phyloP scores from a whole-genome alignment of 2,888 invertebrate species.

The Ectobius pallidus region DNA sequence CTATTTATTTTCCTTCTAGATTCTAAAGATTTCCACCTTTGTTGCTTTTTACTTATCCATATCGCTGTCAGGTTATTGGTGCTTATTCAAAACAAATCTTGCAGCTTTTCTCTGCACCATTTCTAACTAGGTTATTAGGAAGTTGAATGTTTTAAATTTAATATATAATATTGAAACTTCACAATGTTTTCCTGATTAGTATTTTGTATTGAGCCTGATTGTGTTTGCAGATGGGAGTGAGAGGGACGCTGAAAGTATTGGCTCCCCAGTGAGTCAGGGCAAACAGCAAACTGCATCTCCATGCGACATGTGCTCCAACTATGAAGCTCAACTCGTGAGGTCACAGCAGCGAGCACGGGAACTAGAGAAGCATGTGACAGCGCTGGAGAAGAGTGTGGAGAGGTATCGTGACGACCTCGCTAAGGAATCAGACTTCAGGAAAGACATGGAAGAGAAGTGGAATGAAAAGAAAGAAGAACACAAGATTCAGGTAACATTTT shows the following conservation, averaged over 20 bases:
- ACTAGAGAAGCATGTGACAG: conserved; percentile 50
- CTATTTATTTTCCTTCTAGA: too few species aligned
- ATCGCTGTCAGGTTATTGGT: too few species aligned
- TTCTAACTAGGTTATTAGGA: too few species aligned
- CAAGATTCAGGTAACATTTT: conserved; percentile 69
- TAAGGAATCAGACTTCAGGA: conserved; percentile 74
- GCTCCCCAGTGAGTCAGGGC: conserved; percentile 34
- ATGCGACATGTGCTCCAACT: conserved; percentile 89
- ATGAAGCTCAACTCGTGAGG: conserved; percentile 81
- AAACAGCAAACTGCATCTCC: not conserved
- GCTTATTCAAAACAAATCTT: too few species aligned
- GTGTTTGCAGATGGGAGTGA: not conserved
- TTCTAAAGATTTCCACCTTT: too few species aligned
- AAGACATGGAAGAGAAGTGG: conserved; percentile 80
- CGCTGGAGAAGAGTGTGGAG: conserved; percentile 60
- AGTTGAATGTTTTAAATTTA: too few species aligned
- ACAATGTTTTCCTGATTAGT: too few species aligned
- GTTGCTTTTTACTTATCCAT: too few species aligned
- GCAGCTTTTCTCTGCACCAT: too few species aligned
- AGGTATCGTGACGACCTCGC: conserved; percentile 68
- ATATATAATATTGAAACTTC: too few species aligned
- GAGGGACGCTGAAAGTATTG: conserved; percentile 16
- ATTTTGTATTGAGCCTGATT: too few species aligned
- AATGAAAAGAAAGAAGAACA: conserved; percentile 76
- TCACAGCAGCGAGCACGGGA: conserved; percentile 66